A percentile compares a stretch with the other conserved stretches of the same genome.
Conservation (phyloP, 2,797 vertebrate genomes). For the Streptopelia turtur region DNA sequence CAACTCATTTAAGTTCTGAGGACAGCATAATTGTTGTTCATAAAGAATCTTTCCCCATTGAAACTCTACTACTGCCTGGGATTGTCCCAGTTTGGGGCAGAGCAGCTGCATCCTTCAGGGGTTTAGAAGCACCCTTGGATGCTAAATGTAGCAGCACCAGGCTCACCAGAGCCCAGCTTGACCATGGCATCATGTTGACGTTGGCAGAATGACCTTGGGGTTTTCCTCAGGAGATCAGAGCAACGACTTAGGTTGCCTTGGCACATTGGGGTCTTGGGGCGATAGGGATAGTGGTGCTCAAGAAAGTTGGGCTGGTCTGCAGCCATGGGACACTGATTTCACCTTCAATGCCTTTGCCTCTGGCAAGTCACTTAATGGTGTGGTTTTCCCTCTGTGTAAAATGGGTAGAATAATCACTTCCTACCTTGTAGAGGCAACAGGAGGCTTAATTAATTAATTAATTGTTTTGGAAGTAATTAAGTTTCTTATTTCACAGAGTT, state of each 20-base stretch:
- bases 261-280: fast-evolving
- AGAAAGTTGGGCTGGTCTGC: not conserved
- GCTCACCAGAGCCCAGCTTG: not conserved
- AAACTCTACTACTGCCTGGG: not conserved
- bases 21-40: not conserved
- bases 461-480: slow-evolving; percentile 60
- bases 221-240: not conserved
- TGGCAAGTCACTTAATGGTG: not conserved
- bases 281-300: too few relatives aligned
- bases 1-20: not conserved
- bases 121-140: not conserved
- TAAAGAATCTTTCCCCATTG: fast-evolving
- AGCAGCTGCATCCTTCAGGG: not conserved
- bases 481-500: slow-evolving; percentile 37
- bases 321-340: not conserved
- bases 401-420: slow-evolving; percentile 44
- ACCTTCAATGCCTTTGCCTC: not conserved
- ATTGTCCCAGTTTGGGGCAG: fast-evolving
- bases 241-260: fast-evolving
- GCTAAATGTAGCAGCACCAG: not conserved
- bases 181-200: not conserved
- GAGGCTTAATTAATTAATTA: slow-evolving; percentile 51
- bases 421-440: slow-evolving; percentile 9
- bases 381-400: not conserved
- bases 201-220: not conserved